Percentiles rank a stretch among this genome's conserved stretches.
phyloP scores from a whole-genome alignment of 1,140 invertebrate species.

The Triops longicaudatus region DNA sequence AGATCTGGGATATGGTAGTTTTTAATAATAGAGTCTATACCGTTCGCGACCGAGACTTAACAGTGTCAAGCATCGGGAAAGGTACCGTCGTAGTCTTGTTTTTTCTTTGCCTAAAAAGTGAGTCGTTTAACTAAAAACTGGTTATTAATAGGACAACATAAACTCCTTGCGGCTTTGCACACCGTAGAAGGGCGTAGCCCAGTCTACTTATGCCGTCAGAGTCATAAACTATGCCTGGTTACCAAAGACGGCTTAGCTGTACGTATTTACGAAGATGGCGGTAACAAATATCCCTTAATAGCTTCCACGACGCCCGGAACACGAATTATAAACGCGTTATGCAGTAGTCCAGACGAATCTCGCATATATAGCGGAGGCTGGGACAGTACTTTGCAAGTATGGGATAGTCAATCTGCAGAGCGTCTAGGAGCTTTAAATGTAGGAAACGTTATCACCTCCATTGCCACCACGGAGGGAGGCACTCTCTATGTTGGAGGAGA shows the following conservation, averaged over 20 bases:
- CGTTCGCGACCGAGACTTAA: slow-evolving; percentile 24
- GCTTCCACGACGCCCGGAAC: slow-evolving; percentile 17
- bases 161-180: slow-evolving; percentile 1
- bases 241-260: slow-evolving; percentile 23
- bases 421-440: slow-evolving; percentile 17
- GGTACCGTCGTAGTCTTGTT: background rate
- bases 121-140: background rate
- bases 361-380: slow-evolving; percentile 24
- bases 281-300: slow-evolving; percentile 4
- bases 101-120: background rate
- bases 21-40: slow-evolving; percentile 17
- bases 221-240: slow-evolving; percentile 16
- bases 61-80: slow-evolving; percentile 18
- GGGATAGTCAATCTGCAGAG: slow-evolving; percentile 13
- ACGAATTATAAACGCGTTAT: slow-evolving; percentile 26
- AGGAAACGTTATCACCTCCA: slow-evolving; percentile 17
- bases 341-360: slow-evolving; percentile 19
- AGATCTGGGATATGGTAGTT: slow-evolving; percentile 26
- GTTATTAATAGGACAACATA: background rate
- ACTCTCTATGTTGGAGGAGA: slow-evolving; percentile 24
- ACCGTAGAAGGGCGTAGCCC: slow-evolving; percentile 23
- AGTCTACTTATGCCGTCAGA: slow-evolving; percentile 9
- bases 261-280: slow-evolving; percentile 21
- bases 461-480: slow-evolving; percentile 13
- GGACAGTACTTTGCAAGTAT: slow-evolving; percentile 24